These are phyloP conservation scores for Coptodon rendalli DNA, from an alignment of 2,113 vertebrate species.

Conservation along the genomic window DNA sequence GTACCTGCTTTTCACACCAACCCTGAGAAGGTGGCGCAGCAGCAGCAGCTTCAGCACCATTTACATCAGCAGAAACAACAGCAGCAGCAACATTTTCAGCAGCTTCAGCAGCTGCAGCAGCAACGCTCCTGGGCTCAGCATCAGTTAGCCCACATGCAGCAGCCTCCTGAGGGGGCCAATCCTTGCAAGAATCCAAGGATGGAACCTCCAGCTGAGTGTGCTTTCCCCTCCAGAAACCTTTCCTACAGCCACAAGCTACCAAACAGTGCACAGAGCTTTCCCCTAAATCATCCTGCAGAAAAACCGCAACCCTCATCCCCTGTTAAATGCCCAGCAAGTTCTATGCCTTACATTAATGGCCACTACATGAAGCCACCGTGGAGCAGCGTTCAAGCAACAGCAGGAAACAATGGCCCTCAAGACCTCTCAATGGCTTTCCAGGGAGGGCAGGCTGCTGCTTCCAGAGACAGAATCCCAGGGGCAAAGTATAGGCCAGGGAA, in stretches of 20 bases:
- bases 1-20: slow-evolving; percentile 81
- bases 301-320: slow-evolving; percentile 85
- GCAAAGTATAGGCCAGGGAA: slow-evolving; percentile 84
- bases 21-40: slow-evolving; percentile 75
- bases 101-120: slow-evolving; percentile 62
- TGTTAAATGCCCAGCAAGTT: slow-evolving; percentile 80
- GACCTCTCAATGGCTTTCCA: slow-evolving; percentile 86
- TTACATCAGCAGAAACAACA: slow-evolving; percentile 57
- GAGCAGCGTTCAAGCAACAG: slow-evolving; percentile 86
- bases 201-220: slow-evolving; percentile 53
- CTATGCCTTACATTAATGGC: slow-evolving; percentile 83
- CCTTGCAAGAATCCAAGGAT: slow-evolving; percentile 80
- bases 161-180: slow-evolving; percentile 80
- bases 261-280: slow-evolving; percentile 81
- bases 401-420: slow-evolving; percentile 89
- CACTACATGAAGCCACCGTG: slow-evolving; percentile 85
- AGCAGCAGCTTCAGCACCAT: slow-evolving; percentile 70
- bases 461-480: slow-evolving; percentile 81
- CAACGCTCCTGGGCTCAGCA: slow-evolving; percentile 90
- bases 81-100: slow-evolving; percentile 68
- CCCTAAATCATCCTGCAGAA: slow-evolving; percentile 84
- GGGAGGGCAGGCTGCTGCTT: slow-evolving; percentile 72
- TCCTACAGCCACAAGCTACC: slow-evolving; percentile 82
- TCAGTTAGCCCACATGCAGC: slow-evolving; percentile 91
- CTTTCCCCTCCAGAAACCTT: slow-evolving; percentile 78